Evolutionary conservation across 2,888 invertebrate species (phyloP), one percentile per base, ranked within the genome.

Genomic region (Pegoplata infirma): DNA sequence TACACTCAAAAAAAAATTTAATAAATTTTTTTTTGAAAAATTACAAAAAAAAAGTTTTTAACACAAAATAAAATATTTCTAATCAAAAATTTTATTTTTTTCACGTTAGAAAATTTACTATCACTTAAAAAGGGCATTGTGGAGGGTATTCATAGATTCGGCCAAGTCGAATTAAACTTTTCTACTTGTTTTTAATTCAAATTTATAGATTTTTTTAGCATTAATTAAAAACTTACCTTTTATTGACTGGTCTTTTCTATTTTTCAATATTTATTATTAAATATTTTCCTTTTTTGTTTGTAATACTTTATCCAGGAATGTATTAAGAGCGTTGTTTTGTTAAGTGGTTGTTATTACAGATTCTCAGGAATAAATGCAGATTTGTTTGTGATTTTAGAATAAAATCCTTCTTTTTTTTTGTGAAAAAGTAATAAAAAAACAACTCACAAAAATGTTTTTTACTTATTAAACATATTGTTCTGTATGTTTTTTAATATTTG

Each of bases 401-500:
- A n/a, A n/a, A n/a, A 44, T 23, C 14, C n/a, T 21, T 55, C 14
- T 53, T n/a, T 56, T 44, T 40, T 21, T 58, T 40, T 21, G 21
- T 40, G 2, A 1, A n/a, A 5, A 40, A 40, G 36, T 40, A n/a
- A 40, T 40, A n/a, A 40, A 25, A 25, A 25, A 25, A 40, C 2
- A 56, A 19, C 6, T 17, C 56, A 14, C 44, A 58, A 40, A 44
- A 58, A 36, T 36, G 44, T 58, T 58, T n/a, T n/a, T n/a, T 40
- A 40, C 36, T 40, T 40, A n/a, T 40, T n/a, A n/a, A n/a, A 40
- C 36, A 40, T 69, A 0, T 56, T 25, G 28, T 51, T 3, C 16
- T 56, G 53, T 14, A 49, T 46, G 46, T 55, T 53, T 46, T 72
- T 71, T 17, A 21, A 46, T 63, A 17, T 21, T 32, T 25, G 12